Conservation (phyloP, 1,140 invertebrate species). For the Phymorhynchus buccinoides region DNA sequence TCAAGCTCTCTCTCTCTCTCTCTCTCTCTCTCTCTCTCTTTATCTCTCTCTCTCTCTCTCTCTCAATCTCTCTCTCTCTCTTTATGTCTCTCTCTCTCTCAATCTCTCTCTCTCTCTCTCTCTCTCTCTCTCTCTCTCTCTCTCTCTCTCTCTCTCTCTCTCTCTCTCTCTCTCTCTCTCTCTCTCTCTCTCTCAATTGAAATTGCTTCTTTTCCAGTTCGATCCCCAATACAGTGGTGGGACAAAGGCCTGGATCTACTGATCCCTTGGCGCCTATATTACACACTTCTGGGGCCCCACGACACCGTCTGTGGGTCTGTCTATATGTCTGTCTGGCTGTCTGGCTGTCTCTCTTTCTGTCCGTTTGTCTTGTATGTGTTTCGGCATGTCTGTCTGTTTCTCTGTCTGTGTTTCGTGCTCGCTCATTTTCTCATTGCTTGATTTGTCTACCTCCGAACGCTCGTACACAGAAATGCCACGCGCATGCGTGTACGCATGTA, state of each 20-base stretch:
- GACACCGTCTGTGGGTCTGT: no score
- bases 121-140: slow-evolving; percentile 26
- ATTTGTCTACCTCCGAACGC: background rate
- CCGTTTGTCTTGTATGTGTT: background rate
- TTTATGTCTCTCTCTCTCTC: no score
- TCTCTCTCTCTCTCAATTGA: no score
- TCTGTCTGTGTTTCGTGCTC: background rate
- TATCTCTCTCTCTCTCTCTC: no score
- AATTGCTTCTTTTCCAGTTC: no score
- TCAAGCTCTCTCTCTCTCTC: no score
- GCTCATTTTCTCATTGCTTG: background rate
- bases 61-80: no score
- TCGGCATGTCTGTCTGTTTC: background rate
- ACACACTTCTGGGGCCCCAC: no score
- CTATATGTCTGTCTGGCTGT: background rate
- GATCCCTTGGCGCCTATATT: no score
- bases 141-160: slow-evolving; percentile 23
- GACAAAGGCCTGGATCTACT: no score
- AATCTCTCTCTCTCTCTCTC: slow-evolving; percentile 11
- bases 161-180: slow-evolving; percentile 12
- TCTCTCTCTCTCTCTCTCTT: no score
- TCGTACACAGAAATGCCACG: background rate
- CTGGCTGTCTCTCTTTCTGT: slow-evolving; percentile 3
- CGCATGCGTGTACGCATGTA: background rate
- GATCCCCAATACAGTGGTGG: no score